These are phyloP conservation scores for Anhinga anhinga DNA, from an alignment of 2,113 vertebrate species.

Conservation along the genomic window DNA sequence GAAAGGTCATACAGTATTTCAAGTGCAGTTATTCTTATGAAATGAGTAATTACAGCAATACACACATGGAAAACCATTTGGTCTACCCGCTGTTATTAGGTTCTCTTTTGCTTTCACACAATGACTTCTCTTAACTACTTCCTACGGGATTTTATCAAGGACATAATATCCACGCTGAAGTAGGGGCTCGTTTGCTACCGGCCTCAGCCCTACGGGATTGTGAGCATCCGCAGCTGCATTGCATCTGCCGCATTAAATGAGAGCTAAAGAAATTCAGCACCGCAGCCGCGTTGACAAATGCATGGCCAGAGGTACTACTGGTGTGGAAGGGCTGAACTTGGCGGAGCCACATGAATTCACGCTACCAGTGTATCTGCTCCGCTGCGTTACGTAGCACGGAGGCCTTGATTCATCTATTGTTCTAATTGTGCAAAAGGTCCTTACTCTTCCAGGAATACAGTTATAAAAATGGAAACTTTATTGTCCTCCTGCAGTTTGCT, in stretches of 20 bases:
- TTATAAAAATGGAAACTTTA: constrained; percentile 64
- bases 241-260: not conserved
- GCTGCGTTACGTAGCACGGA: not conserved
- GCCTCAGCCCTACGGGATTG: not conserved
- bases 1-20: not conserved
- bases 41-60: constrained; percentile 13
- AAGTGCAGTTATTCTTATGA: constrained; percentile 16
- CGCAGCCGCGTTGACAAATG: rapidly evolving
- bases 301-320: rapidly evolving
- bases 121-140: constrained; percentile 23
- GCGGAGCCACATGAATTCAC: not conserved
- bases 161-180: not conserved
- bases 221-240: rapidly evolving
- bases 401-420: constrained; percentile 67
- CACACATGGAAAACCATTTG: constrained; percentile 1
- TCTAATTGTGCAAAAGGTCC: constrained; percentile 55
- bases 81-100: rapidly evolving
- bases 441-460: constrained; percentile 69
- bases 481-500: not conserved
- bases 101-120: not conserved
- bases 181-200: rapidly evolving
- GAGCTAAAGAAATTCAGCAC: not conserved
- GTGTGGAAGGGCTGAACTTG: not conserved
- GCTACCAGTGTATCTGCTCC: not conserved
- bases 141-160: not conserved